Percentiles rank a stretch among this genome's conserved stretches.
These are phyloP conservation scores for Cromileptes altivelis DNA, from an alignment of 2,113 vertebrate species.

Conservation along the genomic window DNA sequence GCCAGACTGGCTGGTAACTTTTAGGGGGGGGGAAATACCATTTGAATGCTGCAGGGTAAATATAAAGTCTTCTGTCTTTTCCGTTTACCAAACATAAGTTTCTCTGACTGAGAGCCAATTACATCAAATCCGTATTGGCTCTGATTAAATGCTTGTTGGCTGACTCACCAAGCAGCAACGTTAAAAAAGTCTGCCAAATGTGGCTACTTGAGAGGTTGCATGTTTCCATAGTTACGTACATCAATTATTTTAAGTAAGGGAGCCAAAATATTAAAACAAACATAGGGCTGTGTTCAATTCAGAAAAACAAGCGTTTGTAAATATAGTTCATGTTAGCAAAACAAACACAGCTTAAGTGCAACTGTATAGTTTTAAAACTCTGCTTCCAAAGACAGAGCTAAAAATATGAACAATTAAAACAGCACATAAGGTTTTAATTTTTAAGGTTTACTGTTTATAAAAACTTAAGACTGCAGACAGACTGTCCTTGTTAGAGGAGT, in stretches of 20 bases:
- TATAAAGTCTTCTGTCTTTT: constrained; percentile 34
- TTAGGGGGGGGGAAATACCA: background rate
- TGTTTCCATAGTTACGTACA: background rate
- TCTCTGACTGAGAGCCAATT: constrained; percentile 33
- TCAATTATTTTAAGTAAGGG: background rate
- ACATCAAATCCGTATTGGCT: constrained; percentile 23
- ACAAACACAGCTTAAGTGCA: background rate
- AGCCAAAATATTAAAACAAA: background rate
- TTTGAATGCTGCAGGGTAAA: constrained; percentile 45
- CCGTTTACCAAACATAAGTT: constrained; percentile 26
- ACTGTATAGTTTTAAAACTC: background rate
- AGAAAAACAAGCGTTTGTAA: background rate
- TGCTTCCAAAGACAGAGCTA: background rate
- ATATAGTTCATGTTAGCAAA: background rate
- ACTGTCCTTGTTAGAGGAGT: constrained; percentile 14
- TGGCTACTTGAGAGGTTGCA: background rate
- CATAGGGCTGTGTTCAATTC: background rate
- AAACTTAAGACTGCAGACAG: background rate
- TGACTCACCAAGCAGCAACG: background rate
- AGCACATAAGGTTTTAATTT: background rate
- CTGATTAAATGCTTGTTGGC: constrained; percentile 31
- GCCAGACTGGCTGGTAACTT: constrained; percentile 29
- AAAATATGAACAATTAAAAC: constrained; percentile 4
- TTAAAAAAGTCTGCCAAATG: background rate
- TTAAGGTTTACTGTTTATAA: background rate